Conservation (phyloP, 1,140 invertebrate genomes). For the Orius insidiosus region DNA sequence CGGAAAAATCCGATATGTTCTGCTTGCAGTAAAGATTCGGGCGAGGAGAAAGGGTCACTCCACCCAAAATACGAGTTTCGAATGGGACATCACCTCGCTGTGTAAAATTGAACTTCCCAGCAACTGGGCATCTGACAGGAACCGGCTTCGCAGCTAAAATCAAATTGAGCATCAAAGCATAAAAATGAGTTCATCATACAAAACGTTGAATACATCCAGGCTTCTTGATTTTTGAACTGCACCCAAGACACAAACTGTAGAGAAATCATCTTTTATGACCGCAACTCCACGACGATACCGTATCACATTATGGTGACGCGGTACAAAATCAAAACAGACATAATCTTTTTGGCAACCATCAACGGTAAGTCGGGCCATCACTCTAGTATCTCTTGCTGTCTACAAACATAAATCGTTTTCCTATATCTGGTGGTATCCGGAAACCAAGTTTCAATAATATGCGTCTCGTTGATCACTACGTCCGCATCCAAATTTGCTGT, state of each 20-base stretch:
- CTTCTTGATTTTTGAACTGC: constrained; percentile 64
- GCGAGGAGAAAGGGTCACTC: constrained; percentile 80
- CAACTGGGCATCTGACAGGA: constrained; percentile 84
- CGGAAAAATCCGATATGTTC: constrained; percentile 86
- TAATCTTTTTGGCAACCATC: constrained; percentile 98
- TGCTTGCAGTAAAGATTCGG: constrained; percentile 85
- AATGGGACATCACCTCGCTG: constrained; percentile 78
- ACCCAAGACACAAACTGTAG: constrained; percentile 88
- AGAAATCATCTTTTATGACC: constrained; percentile 75
- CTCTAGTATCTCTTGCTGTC: constrained; percentile 66
- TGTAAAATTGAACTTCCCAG: constrained; percentile 86
- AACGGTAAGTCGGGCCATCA: constrained; percentile 90
- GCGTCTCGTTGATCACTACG: constrained; percentile 85
- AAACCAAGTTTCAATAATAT: constrained; percentile 87
- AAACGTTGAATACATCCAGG: constrained; percentile 79
- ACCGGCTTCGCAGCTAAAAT: constrained; percentile 68
- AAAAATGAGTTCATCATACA: too few species aligned
- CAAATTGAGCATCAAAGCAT: too few species aligned
- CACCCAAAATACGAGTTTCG: constrained; percentile 80
- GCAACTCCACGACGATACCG: constrained; percentile 78
- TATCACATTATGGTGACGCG: constrained; percentile 89
- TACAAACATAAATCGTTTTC: constrained; percentile 85
- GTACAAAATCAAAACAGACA: constrained; percentile 90
- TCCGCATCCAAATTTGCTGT: constrained; percentile 91
- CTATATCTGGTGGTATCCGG: constrained; percentile 77